Evolutionary conservation across 2,797 vertebrate genomes (phyloP), one percentile per base, ranked within the genome.

Genomic region (Sebastolobus alascanus): DNA sequence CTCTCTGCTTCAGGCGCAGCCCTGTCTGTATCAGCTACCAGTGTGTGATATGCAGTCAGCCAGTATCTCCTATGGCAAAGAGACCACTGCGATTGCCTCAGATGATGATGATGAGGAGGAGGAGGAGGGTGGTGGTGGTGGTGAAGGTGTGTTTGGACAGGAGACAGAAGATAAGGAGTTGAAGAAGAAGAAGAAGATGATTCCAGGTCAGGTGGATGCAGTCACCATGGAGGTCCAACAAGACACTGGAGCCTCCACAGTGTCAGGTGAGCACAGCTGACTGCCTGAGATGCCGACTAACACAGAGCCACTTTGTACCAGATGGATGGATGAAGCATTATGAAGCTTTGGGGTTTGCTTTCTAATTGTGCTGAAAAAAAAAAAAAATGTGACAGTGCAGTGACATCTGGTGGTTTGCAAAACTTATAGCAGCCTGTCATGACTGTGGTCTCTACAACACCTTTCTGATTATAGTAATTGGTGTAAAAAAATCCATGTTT

Each of bases 21-120:
- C 54, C 4, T 63, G 64, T 65, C 6, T 75, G 11, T 40, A 18
- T 67, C 61, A 66, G 27, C 22, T 35, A 5, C 11, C 55, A 1
- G 31, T 64, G 73, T 22, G n/a, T 55, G 71, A 58, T 12, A 93
- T 94, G 91, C 91, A 91, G 1, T 73, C 87, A 13, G 79, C 70
- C 38, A 40, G n/a, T 25, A 43, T 84, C 16, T 73, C 66, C 3
- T 73, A 25, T 43, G 75, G 59, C 67, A 79, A 69, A 72, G 77
- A 85, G 27, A 77, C 12, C 11, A 20, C 65, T 25, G 60, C 50
- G 4, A 60, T 73, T 50, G 20, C 63, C 10, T 50, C 37, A 60
- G 81, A 71, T 58, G 82, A 59, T 9, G 87, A 68, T 8, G 58
- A 83, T n/a, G n/a, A n/a, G 1, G 75, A 84, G 1, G 84, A 82